phyloP scores from a whole-genome alignment of 2,888 invertebrate species.

The Argyresthia goedartella region DNA sequence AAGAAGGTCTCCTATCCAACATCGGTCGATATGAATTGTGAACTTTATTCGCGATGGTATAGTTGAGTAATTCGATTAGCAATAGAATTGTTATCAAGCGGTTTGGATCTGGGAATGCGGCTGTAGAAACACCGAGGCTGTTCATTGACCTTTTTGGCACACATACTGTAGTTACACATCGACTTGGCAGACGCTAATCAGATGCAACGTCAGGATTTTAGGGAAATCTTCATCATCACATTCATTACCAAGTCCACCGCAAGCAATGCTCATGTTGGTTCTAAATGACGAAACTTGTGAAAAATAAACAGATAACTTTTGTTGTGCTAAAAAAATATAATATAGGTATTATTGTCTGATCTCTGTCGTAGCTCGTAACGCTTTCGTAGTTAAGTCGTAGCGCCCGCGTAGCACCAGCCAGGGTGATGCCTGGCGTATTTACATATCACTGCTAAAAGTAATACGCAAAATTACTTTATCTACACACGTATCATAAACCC shows the following conservation, averaged over 20 bases:
- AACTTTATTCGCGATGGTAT: conserved; percentile 33
- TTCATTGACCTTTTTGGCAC: conserved; percentile 69
- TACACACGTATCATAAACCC: no score
- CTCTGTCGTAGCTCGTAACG: background rate
- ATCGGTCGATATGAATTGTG: conserved; percentile 24
- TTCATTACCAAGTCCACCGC: no score
- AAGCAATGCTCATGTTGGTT: no score
- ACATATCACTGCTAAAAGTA: no score
- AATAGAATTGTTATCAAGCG: conserved; percentile 23
- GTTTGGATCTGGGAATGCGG: conserved; percentile 30
- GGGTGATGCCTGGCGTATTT: no score
- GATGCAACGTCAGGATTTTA: background rate
- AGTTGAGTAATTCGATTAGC: conserved; percentile 28
- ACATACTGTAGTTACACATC: conserved; percentile 29
- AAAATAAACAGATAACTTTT: no score
- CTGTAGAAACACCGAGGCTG: conserved; percentile 68
- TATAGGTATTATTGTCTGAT: background rate
- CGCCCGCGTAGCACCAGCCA: background rate
- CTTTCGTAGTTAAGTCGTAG: background rate
- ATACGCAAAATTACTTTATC: no score
- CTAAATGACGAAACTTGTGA: no score
- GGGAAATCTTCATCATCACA: background rate
- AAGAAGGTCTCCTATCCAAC: conserved; percentile 39
- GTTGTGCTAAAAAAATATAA: background rate
- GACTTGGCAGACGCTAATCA: conserved; percentile 2